These are phyloP conservation scores for Tetranychus truncatus DNA, from an alignment of 2,888 invertebrate genomes.

Conservation along the genomic window DNA sequence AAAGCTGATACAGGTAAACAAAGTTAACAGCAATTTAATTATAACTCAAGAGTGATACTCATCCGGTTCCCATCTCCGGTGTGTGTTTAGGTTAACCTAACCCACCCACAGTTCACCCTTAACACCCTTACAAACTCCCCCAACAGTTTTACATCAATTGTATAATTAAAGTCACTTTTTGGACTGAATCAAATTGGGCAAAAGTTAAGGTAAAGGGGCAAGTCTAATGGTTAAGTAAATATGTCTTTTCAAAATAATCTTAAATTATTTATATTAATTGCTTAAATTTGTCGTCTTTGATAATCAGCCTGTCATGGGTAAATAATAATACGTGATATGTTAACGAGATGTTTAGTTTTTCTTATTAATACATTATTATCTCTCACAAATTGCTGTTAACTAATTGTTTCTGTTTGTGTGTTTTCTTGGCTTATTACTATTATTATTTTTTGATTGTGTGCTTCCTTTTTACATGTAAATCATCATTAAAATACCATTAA, in stretches of 20 bases:
- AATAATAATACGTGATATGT: not conserved
- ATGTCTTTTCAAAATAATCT: not conserved
- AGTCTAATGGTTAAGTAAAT: not conserved
- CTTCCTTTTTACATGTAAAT: not conserved
- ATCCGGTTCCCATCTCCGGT: constrained; percentile 1
- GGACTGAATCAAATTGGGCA: not conserved
- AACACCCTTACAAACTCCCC: not conserved
- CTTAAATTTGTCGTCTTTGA: not conserved
- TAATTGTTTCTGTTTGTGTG: not conserved
- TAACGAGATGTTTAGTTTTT: not conserved
- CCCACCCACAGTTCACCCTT: not conserved
- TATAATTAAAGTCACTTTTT: not conserved
- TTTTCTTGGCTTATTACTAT: not conserved
- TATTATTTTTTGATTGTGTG: not conserved
- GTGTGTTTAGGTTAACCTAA: not conserved
- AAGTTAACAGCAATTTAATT: constrained; percentile 6
- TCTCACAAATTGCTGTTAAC: not conserved
- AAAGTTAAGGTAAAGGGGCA: not conserved
- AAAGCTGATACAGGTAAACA: not conserved
- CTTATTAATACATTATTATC: not conserved
- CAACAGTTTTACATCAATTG: not conserved
- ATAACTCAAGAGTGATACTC: not conserved
- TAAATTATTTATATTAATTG: not conserved
- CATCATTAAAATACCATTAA: constrained; percentile 9
- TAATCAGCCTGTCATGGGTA: not conserved